Conservation (phyloP, 2,888 invertebrate genomes). For the Lasioglossum pauxillum region DNA sequence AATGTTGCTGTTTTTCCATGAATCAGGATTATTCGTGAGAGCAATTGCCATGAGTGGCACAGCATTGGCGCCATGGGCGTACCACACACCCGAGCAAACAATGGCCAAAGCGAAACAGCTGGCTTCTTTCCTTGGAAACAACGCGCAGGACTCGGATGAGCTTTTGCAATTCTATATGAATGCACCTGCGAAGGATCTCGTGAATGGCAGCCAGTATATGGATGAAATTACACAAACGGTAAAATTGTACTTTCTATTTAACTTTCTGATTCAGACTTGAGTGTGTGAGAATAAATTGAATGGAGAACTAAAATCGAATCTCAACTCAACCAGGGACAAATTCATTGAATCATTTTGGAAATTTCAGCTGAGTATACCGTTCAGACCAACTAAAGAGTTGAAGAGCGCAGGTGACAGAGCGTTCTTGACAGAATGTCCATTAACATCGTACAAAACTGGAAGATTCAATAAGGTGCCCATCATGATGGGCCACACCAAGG, state of each 20-base stretch:
- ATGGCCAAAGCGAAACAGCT: conserved; percentile 73
- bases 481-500: conserved; percentile 85
- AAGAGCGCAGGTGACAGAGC: conserved; percentile 85
- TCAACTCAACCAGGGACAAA: neutral
- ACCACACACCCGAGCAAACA: conserved; percentile 52
- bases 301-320: neutral
- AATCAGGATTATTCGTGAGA: conserved; percentile 85
- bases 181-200: conserved; percentile 47
- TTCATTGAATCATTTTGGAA: neutral
- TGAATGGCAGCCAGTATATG: neutral
- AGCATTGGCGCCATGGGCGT: conserved; percentile 85
- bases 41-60: conserved; percentile 86
- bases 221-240: conserved; percentile 9
- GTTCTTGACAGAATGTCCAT: conserved; percentile 84
- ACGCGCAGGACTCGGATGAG: conserved; percentile 18
- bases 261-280: neutral
- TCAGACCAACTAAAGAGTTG: conserved; percentile 84
- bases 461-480: conserved; percentile 85
- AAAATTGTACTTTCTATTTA: neutral
- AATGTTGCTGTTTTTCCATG: neutral
- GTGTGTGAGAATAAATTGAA: too few species aligned
- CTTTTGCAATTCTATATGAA: conserved; percentile 57
- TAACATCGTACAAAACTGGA: conserved; percentile 83
- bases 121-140: conserved; percentile 73
- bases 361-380: conserved; percentile 64